phyloP scores from a whole-genome alignment of 2,113 vertebrate genomes.

The Nesospiza acunhae region DNA sequence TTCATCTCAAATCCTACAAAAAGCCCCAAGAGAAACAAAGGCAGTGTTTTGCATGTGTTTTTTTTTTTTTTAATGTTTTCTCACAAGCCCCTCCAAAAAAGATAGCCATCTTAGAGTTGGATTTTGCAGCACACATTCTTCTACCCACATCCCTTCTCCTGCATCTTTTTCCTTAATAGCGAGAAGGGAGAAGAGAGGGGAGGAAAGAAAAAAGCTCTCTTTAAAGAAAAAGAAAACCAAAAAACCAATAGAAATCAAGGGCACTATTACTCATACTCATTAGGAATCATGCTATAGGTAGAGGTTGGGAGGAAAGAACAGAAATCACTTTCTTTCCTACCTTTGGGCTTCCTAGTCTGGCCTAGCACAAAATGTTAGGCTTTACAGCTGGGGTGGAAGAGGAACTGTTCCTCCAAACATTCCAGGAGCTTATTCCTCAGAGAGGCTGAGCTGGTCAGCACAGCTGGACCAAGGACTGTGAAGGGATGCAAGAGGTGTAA shows the following conservation, averaged over 20 bases:
- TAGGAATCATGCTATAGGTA: background rate
- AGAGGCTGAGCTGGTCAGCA: background rate
- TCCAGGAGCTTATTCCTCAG: background rate
- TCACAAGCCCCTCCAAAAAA: background rate
- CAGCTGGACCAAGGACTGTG: background rate
- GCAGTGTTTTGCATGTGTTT: background rate
- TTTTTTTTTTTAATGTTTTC: background rate
- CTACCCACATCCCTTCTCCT: background rate
- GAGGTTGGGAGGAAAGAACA: background rate
- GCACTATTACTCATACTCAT: background rate
- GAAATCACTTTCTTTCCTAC: background rate
- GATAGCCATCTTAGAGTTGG: background rate
- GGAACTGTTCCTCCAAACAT: background rate
- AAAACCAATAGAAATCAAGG: background rate
- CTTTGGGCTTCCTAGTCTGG: background rate
- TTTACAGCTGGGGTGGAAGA: background rate
- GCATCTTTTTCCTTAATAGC: background rate
- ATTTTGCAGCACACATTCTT: background rate
- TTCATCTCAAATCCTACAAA: background rate
- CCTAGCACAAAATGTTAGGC: background rate
- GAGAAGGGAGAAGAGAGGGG: background rate
- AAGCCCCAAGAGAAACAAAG: background rate
- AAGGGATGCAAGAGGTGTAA: background rate
- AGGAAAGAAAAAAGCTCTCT: background rate
- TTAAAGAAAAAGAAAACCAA: background rate